Percentiles rank a stretch among this genome's conserved stretches.
Evolutionary conservation across 2,113 vertebrate genomes (phyloP).

Genomic region (Mus musculus): DNA sequence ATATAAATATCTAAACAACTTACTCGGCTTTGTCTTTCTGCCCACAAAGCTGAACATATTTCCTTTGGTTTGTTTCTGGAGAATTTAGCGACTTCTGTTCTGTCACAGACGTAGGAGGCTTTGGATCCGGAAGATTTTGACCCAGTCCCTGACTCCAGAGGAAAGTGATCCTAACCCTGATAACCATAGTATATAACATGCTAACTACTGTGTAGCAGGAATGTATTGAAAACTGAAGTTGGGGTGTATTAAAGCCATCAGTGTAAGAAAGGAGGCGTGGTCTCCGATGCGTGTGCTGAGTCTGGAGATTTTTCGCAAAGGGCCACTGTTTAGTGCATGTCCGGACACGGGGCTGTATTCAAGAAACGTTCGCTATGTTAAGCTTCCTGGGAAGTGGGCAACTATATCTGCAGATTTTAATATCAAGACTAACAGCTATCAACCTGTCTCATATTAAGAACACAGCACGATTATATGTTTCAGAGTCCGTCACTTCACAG

Average conservation of each 20-base stretch:
- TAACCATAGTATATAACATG: too few species aligned
- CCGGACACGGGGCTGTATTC: background rate
- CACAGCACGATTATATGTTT: constrained; percentile 30
- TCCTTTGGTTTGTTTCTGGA: background rate
- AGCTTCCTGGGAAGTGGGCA: background rate
- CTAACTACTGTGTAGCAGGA: background rate
- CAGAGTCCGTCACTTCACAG: background rate
- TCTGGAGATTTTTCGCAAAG: background rate
- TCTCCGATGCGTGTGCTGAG: background rate
- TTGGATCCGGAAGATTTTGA: background rate
- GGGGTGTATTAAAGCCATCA: background rate
- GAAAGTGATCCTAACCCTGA: background rate
- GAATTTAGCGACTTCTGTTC: background rate
- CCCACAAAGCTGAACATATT: background rate
- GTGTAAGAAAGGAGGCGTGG: background rate
- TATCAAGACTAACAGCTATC: background rate
- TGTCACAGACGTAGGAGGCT: background rate
- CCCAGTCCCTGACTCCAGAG: background rate
- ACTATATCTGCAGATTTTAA: background rate
- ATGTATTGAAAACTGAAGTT: constrained; percentile 1
- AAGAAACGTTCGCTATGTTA: background rate
- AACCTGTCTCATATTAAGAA: constrained; percentile 28
- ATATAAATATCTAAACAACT: background rate
- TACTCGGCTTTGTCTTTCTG: background rate
- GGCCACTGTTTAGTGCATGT: background rate